Base-by-base conservation (phyloP, 2,888 invertebrate species). In the Ochlodes sylvanus region DNA sequence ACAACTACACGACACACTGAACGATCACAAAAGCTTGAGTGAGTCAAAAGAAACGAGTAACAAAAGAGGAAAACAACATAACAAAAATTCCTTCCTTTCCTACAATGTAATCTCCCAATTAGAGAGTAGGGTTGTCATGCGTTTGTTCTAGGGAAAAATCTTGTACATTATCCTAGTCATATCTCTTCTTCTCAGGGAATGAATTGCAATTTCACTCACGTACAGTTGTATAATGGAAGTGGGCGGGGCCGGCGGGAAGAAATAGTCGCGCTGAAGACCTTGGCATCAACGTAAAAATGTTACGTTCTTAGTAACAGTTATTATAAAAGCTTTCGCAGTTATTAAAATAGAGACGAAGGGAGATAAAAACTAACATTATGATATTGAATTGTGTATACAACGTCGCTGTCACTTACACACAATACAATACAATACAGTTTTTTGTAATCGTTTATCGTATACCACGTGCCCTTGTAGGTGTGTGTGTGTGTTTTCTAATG, bases 171-270 rank as follows among this genome's bases (percentile, higher is more conserved):
- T 65, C 47, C 17, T 21, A 7, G 44, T 38, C 15, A 65, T 58
- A 58, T 58, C 50, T 58, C 32, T 57, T 41, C 47, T 65, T 65
- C 50, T 38, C 50, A 21, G 64, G 12, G 15, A 41, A 21, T 19
- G 65, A 57, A 70, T 74, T 71, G 68, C 62, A 69, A 73, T 75
- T 71, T 70, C 57, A 32, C 21, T 55, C 74, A 75, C 74, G 74
- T 75, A 68, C 63, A 55, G 62, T 71, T 62, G 66, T 72, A 72
- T 69, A 63, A 57, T 58, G 58, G 54, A 58, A 52, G 68, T 32
- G 34, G 42, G 60, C 32, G 47, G 54, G 34, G 27, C 19, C 50
- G 15, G 61, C 42, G 14, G 19, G 21, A 50, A 61, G 57, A 19
- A 65, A 50, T 64, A 57, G 65, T 57, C 41, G 27, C 34, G 14